Conservation (phyloP, 2,113 vertebrate genomes). For the Solea solea region DNA sequence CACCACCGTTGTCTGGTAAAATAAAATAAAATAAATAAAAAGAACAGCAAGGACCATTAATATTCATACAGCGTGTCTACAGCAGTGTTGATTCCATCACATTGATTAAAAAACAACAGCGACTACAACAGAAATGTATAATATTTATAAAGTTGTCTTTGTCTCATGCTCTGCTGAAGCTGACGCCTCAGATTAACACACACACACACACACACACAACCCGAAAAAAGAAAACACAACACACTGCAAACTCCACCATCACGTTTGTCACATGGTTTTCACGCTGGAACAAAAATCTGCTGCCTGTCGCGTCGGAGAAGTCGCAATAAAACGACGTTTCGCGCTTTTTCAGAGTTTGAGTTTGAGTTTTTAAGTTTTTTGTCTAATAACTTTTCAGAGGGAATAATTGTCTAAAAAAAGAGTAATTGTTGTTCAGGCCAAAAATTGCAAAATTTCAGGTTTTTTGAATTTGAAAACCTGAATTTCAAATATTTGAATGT, state of each 20-base stretch:
- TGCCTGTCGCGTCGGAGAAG: background rate
- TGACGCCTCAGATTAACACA: slow-evolving; percentile 56
- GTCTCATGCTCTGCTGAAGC: slow-evolving; percentile 76
- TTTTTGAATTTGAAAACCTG: too few relatives aligned
- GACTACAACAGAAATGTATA: slow-evolving; percentile 72
- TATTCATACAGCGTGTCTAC: slow-evolving; percentile 71
- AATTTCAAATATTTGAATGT: too few relatives aligned
- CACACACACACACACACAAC: slow-evolving; percentile 36
- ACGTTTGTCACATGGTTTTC: background rate
- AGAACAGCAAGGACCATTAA: slow-evolving; percentile 64
- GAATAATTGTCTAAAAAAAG: too few relatives aligned
- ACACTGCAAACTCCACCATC: slow-evolving; percentile 2
- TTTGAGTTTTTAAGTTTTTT: too few relatives aligned
- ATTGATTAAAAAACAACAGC: slow-evolving; percentile 71
- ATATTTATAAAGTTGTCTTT: slow-evolving; percentile 78
- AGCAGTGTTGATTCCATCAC: slow-evolving; percentile 71
- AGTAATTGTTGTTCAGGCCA: too few relatives aligned
- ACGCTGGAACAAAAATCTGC: background rate
- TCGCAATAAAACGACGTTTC: too few relatives aligned
- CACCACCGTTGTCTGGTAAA: slow-evolving; percentile 49
- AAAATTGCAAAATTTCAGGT: too few relatives aligned
- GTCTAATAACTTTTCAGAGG: too few relatives aligned
- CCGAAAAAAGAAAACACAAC: slow-evolving; percentile 26
- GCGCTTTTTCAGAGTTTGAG: too few relatives aligned
- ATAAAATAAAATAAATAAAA: background rate